Evolutionary conservation across 1,140 invertebrate species (phyloP).

Genomic region (Sitophilus oryzae): DNA sequence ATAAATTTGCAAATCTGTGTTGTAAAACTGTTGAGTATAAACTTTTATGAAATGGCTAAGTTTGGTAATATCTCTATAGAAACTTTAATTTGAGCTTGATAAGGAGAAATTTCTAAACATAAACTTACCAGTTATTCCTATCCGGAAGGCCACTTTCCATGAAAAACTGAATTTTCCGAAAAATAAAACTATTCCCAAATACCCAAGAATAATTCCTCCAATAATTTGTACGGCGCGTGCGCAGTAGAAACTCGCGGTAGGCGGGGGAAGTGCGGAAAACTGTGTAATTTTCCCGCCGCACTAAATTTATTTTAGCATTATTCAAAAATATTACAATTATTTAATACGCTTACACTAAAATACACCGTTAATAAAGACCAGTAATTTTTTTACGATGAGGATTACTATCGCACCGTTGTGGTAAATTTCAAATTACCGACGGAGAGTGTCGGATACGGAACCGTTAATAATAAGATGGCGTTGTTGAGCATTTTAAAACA

Average conservation of each 20-base stretch:
- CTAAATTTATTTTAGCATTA: not conserved
- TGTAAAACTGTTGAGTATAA: not conserved
- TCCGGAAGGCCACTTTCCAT: conserved; percentile 8
- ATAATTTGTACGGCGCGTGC: conserved; percentile 24
- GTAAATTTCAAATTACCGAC: no score
- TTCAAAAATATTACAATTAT: not conserved
- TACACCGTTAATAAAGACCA: no score
- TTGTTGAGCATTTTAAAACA: no score
- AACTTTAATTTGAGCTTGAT: not conserved
- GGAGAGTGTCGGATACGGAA: no score
- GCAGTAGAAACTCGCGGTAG: conserved; percentile 8
- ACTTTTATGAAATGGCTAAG: conserved; percentile 10
- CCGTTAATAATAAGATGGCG: no score
- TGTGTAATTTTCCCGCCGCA: conserved; percentile 17
- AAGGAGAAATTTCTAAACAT: conserved; percentile 12
- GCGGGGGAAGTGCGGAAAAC: conserved; percentile 12
- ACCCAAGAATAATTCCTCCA: conserved; percentile 28
- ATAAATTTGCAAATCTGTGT: conserved; percentile 17
- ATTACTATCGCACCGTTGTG: no score
- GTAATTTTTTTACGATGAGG: not conserved
- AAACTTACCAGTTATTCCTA: conserved; percentile 18
- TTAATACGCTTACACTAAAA: not conserved
- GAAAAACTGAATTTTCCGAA: conserved; percentile 31
- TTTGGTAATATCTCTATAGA: not conserved
- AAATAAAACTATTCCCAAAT: conserved; percentile 29